A percentile compares a stretch with the other conserved stretches of the same genome.
Evolutionary conservation across 2,797 vertebrate genomes (phyloP).

Genomic region (Emydoidea blandingii): DNA sequence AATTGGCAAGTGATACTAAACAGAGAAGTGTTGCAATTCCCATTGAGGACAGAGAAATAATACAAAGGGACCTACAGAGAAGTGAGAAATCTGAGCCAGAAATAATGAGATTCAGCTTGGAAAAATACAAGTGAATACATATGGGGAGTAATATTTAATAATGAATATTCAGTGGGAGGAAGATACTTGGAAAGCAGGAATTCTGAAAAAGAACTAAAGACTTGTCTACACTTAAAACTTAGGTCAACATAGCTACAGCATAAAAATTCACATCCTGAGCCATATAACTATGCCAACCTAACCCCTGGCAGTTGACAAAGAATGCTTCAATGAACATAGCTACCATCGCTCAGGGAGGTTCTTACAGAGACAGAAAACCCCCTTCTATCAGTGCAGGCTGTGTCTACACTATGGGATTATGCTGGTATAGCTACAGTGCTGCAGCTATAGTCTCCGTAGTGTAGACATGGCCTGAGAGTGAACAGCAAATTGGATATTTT

Average conservation of each 20-base stretch:
- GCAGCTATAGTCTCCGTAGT: neutral
- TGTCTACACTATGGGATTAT: too few species aligned
- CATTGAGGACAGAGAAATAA: constrained; percentile 18
- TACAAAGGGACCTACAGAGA: constrained; percentile 51
- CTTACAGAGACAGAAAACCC: neutral
- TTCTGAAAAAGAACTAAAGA: neutral
- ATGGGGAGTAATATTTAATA: constrained; percentile 29
- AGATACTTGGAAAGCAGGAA: constrained; percentile 13
- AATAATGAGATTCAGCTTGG: constrained; percentile 53
- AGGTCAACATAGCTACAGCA: neutral
- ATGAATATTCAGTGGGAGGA: constrained; percentile 31
- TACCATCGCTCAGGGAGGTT: neutral
- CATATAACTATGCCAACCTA: neutral
- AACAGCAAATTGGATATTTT: neutral
- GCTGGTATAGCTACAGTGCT: too few species aligned
- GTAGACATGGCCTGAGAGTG: neutral
- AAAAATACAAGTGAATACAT: constrained; percentile 53
- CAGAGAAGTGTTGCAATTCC: neutral
- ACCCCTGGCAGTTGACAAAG: neutral
- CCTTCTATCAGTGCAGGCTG: neutral
- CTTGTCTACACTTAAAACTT: neutral
- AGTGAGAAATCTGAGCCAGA: constrained; percentile 56
- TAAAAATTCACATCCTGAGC: neutral
- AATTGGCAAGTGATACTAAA: constrained; percentile 3
- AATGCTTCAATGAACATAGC: neutral